Conservation (phyloP, 2,113 vertebrate genomes). For the Pandion haliaetus region DNA sequence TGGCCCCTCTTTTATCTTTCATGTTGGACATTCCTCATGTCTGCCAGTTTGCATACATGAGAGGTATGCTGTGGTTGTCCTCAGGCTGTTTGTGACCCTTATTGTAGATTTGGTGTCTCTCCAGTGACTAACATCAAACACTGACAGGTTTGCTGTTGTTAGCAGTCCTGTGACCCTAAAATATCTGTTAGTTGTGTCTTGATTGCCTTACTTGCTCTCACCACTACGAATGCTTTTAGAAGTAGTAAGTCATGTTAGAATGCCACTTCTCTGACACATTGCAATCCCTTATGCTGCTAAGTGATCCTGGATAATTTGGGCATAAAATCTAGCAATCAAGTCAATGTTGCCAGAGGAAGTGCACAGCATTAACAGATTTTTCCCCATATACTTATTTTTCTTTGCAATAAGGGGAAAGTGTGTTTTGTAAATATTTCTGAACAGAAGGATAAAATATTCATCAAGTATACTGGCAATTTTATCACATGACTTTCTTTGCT, state of each 20-base stretch:
- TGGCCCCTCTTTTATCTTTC: neutral
- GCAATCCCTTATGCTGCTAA: neutral
- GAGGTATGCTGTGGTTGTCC: neutral
- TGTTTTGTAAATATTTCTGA: neutral
- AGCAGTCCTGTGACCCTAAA: neutral
- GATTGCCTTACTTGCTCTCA: neutral
- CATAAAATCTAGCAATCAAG: neutral
- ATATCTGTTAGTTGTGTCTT: neutral
- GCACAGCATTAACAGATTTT: neutral
- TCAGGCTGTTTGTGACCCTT: neutral
- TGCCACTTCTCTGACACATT: neutral
- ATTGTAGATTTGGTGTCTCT: neutral
- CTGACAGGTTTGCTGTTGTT: neutral
- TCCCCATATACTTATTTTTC: neutral
- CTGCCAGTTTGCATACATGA: neutral
- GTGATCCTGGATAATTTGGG: neutral
- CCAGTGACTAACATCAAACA: neutral
- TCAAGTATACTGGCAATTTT: neutral
- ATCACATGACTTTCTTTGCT: neutral
- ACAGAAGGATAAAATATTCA: neutral
- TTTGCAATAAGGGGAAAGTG: neutral
- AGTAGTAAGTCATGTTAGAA: fast-evolving
- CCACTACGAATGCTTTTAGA: neutral
- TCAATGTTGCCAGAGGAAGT: neutral
- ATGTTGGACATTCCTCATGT: neutral